Conservation (phyloP, 2,113 vertebrate species). For the Corapipo altera region DNA sequence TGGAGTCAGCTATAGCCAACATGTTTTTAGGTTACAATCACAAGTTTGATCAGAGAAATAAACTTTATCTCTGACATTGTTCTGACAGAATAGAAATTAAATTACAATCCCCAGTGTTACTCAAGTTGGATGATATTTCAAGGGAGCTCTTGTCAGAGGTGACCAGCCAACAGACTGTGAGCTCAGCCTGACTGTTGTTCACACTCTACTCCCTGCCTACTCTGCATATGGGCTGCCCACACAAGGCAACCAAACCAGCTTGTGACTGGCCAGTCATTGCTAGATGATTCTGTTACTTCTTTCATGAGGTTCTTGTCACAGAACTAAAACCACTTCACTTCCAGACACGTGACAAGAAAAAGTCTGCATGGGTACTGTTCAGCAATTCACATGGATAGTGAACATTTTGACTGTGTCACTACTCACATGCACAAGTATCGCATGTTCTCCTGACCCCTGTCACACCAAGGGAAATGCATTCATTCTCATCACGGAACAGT, state of each 20-base stretch:
- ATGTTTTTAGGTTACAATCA: neutral
- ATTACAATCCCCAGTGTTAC: neutral
- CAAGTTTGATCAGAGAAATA: neutral
- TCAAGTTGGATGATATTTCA: neutral
- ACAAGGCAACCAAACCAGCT: neutral
- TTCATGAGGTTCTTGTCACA: neutral
- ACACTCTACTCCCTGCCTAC: neutral
- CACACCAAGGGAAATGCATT: fast-evolving
- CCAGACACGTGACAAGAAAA: neutral
- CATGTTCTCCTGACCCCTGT: neutral
- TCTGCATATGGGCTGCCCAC: neutral
- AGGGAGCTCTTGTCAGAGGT: neutral
- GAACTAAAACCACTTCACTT: neutral
- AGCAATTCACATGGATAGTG: neutral
- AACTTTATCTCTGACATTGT: neutral
- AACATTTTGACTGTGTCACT: neutral
- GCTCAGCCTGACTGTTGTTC: neutral
- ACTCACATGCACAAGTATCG: neutral
- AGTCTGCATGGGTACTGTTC: neutral
- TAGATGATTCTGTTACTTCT: neutral
- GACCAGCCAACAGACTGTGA: neutral
- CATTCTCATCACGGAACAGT: neutral
- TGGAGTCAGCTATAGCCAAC: neutral
- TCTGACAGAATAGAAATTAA: neutral
- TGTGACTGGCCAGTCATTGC: neutral